Percentiles rank a stretch among this genome's conserved stretches.
Evolutionary conservation across 2,888 invertebrate species (phyloP).

Genomic region (Diachrysia chrysitis): DNA sequence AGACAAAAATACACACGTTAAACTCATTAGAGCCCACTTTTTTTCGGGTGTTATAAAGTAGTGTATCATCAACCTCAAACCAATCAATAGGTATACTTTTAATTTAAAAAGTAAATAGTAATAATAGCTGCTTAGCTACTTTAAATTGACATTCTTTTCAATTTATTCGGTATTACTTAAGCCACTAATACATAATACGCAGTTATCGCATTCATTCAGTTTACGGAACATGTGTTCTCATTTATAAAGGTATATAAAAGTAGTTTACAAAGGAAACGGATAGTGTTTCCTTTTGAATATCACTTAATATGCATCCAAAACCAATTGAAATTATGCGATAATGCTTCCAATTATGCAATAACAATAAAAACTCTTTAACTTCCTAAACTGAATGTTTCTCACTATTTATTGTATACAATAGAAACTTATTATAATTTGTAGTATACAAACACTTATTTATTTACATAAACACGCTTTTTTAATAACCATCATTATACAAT

Average conservation of each 20-base stretch:
- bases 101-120: too few species aligned
- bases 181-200: not conserved
- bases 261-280: not conserved
- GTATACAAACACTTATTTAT: constrained; percentile 9
- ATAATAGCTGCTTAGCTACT: too few species aligned
- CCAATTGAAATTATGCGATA: not conserved
- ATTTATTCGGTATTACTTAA: not conserved
- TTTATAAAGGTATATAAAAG: not conserved
- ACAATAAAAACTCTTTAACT: not conserved
- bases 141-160: not conserved
- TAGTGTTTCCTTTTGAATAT: not conserved
- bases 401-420: not conserved
- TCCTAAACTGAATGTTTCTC: not conserved
- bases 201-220: not conserved
- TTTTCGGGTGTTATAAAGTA: too few species aligned
- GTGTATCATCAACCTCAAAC: too few species aligned
- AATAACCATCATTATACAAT: constrained; percentile 9
- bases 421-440: not conserved
- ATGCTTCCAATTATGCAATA: not conserved
- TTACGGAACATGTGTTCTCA: not conserved
- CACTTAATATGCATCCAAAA: constrained; percentile 4
- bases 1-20: too few species aligned
- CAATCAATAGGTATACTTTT: too few species aligned
- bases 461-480: constrained; percentile 9
- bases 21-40: too few species aligned